phyloP scores from a whole-genome alignment of 2,888 invertebrate genomes.

The Diarsia dahlii region DNA sequence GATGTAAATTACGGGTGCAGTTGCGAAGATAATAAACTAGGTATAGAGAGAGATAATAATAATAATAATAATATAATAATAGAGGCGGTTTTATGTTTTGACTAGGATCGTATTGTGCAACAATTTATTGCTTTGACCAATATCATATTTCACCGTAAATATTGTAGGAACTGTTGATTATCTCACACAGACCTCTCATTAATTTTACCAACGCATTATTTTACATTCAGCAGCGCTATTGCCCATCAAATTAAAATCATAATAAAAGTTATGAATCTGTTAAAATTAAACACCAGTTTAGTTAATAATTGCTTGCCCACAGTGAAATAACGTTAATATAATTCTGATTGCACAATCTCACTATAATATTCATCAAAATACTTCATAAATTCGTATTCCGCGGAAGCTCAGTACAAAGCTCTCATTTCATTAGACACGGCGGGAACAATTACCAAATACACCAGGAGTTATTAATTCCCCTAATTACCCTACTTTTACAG shows the following conservation, averaged over 20 bases:
- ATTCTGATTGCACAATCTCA: slow-evolving; percentile 31
- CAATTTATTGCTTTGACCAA: not conserved
- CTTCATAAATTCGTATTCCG: slow-evolving; percentile 19
- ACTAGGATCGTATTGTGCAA: not conserved
- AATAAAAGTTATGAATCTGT: not conserved
- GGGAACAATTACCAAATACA: slow-evolving; percentile 56
- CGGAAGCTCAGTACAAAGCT: slow-evolving; percentile 29
- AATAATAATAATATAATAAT: too few relatives aligned
- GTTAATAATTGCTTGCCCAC: not conserved
- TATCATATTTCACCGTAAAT: not conserved
- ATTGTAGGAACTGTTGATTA: not conserved
- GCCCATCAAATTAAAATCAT: not conserved
- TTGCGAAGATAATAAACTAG: not conserved
- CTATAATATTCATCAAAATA: slow-evolving; percentile 38
- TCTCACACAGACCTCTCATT: not conserved
- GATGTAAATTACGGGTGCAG: slow-evolving; percentile 49
- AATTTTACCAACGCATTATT: not conserved
- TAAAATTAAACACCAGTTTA: not conserved
- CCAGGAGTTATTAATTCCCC: slow-evolving; percentile 52
- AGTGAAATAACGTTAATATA: slow-evolving; percentile 10
- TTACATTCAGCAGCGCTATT: not conserved
- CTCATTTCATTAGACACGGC: slow-evolving; percentile 48
- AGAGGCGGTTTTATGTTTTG: not conserved
- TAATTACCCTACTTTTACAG: slow-evolving; percentile 51
- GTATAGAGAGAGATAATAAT: not conserved